phyloP scores from a whole-genome alignment of 2,113 vertebrate species.

The Perccottus glenii region DNA sequence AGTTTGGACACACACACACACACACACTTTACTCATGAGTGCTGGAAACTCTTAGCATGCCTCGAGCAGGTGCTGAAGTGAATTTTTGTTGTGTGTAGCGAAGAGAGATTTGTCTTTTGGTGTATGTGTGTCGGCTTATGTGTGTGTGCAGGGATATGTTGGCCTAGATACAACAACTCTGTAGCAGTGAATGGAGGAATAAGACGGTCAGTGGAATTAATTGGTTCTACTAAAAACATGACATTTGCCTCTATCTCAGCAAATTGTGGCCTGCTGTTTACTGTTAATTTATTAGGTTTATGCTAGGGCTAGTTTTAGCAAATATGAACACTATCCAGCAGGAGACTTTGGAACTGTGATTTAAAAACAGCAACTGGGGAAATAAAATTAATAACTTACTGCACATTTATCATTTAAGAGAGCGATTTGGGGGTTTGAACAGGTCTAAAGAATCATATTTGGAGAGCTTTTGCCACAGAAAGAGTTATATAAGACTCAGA shows the following conservation, averaged over 20 bases:
- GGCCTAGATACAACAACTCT: slow-evolving; percentile 33
- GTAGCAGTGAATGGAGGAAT: not conserved
- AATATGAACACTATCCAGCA: not conserved
- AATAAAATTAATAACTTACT: not conserved
- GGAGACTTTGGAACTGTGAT: not conserved
- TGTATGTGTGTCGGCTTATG: not conserved
- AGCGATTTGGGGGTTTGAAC: not conserved
- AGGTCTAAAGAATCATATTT: not conserved
- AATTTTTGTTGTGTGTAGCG: slow-evolving; percentile 15
- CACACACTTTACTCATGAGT: not conserved
- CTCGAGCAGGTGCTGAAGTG: slow-evolving; percentile 39
- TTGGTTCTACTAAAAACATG: not conserved
- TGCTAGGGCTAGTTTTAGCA: not conserved
- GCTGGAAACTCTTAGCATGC: slow-evolving; percentile 12
- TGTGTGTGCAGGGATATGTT: slow-evolving; percentile 1
- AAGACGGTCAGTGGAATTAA: not conserved
- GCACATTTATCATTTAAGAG: not conserved
- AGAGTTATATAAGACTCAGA: too few species aligned
- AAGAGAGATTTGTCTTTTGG: slow-evolving; percentile 30
- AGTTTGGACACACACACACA: not conserved
- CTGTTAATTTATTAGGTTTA: not conserved
- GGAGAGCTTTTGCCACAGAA: too few species aligned
- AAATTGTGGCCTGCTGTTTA: not conserved
- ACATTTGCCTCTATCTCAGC: not conserved
- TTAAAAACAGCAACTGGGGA: not conserved